phyloP scores from a whole-genome alignment of 2,888 invertebrate species.

The Melikaiella ostensackeni region DNA sequence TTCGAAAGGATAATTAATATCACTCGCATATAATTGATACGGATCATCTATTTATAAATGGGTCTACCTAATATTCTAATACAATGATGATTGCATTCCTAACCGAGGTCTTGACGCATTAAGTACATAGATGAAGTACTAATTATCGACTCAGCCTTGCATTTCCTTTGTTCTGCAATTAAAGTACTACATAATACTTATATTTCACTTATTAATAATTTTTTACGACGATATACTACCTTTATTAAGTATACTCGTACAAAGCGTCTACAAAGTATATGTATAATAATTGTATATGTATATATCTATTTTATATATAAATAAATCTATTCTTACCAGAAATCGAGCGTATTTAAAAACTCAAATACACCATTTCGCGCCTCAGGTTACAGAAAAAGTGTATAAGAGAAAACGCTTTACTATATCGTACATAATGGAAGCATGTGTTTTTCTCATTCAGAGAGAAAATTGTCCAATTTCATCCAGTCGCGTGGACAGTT shows the following conservation, averaged over 20 bases:
- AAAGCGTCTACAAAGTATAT: conserved; percentile 19
- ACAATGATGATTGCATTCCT: conserved; percentile 33
- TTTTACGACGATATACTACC: conserved; percentile 4
- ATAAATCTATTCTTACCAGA: conserved; percentile 47
- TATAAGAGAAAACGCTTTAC: conserved; percentile 40
- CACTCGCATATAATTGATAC: conserved; percentile 28
- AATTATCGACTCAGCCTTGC: conserved; percentile 66
- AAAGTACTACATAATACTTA: conserved; percentile 54
- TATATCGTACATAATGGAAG: conserved; percentile 66
- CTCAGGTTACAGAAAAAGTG: conserved; percentile 48
- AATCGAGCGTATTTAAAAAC: conserved; percentile 67
- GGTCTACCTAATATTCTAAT: conserved; percentile 29
- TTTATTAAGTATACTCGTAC: conserved; percentile 3
- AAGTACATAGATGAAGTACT: conserved; percentile 55
- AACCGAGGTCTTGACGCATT: conserved; percentile 46
- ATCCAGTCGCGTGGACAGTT: conserved; percentile 23
- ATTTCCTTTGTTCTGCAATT: conserved; percentile 61
- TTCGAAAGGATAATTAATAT: conserved; percentile 27
- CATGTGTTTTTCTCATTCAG: conserved; percentile 67
- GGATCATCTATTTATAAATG: conserved; percentile 23
- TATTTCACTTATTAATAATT: conserved; percentile 43
- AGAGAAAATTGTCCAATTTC: conserved; percentile 68
- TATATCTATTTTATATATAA: conserved; percentile 42
- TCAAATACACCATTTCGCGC: conserved; percentile 67
- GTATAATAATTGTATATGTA: conserved; percentile 43